Evolutionary conservation across 2,113 vertebrate species (phyloP).

Genomic region (Hypanus sabinus): DNA sequence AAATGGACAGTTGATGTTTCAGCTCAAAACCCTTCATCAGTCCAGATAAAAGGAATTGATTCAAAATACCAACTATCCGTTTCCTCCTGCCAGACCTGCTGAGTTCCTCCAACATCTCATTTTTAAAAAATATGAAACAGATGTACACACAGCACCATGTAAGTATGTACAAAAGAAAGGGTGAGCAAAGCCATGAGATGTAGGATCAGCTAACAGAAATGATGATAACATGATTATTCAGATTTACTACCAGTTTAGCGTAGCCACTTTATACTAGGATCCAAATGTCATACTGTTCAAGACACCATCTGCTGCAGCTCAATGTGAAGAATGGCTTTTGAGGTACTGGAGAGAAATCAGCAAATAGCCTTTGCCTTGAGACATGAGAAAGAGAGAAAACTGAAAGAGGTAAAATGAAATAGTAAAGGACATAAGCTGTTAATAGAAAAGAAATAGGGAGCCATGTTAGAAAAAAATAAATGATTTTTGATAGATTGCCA

Average conservation of each 20-base stretch:
- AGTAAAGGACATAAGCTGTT: neutral
- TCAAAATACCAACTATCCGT: too few relatives aligned
- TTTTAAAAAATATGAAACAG: neutral
- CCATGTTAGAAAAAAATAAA: neutral
- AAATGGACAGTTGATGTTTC: too few relatives aligned
- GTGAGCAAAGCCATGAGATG: neutral
- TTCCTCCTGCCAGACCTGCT: too few relatives aligned
- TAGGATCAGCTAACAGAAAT: neutral
- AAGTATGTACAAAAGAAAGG: neutral
- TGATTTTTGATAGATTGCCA: neutral
- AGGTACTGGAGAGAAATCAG: neutral
- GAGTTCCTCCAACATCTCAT: too few relatives aligned
- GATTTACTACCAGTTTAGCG: too few relatives aligned
- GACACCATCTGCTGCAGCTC: neutral
- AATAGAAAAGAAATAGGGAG: neutral
- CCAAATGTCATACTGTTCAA: neutral
- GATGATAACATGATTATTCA: neutral
- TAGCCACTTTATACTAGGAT: neutral
- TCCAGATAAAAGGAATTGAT: too few relatives aligned
- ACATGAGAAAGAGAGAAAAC: neutral
- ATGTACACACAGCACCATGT: neutral
- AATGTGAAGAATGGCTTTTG: neutral
- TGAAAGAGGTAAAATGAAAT: neutral
- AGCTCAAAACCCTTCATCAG: too few relatives aligned
- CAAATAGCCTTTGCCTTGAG: neutral